A percentile compares a stretch with the other conserved stretches of the same genome.
Conservation (phyloP, 2,888 invertebrate genomes). For the Scrobipalpa atriplicella region DNA sequence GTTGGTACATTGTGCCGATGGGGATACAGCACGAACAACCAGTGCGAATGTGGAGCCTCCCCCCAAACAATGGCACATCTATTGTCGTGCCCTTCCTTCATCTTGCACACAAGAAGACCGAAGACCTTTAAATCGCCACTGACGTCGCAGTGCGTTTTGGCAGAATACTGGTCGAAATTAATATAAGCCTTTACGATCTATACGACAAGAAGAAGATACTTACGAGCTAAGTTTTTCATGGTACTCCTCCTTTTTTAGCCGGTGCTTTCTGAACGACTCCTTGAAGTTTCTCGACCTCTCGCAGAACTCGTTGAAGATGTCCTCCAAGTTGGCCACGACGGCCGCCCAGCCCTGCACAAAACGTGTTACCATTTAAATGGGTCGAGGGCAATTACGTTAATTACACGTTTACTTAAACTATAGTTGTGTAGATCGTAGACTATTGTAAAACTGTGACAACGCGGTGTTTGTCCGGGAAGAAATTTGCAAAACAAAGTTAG, state of each 20-base stretch:
- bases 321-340: conserved; percentile 97
- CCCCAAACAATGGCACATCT: too few species aligned
- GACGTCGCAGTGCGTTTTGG: too few species aligned
- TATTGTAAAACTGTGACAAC: not conserved
- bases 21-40: too few species aligned
- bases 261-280: conserved; percentile 87
- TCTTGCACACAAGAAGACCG: too few species aligned
- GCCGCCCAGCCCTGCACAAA: conserved; percentile 92
- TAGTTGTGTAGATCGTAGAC: not conserved
- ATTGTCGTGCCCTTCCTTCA: too few species aligned
- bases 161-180: too few species aligned
- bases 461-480: not conserved
- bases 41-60: too few species aligned
- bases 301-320: conserved; percentile 90
- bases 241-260: conserved; percentile 87
- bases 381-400: conserved; percentile 15
- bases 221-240: conserved; percentile 86
- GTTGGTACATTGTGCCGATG: too few species aligned
- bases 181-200: too few species aligned
- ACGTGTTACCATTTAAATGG: conserved; percentile 31
- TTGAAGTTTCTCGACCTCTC: conserved; percentile 88
- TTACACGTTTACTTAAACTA: conserved; percentile 18
- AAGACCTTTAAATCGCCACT: too few species aligned
- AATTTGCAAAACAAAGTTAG: not conserved
- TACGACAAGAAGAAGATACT: conserved; percentile 46